These are phyloP conservation scores for Diglossa brunneiventris DNA, from an alignment of 2,113 vertebrate species.

Conservation along the genomic window DNA sequence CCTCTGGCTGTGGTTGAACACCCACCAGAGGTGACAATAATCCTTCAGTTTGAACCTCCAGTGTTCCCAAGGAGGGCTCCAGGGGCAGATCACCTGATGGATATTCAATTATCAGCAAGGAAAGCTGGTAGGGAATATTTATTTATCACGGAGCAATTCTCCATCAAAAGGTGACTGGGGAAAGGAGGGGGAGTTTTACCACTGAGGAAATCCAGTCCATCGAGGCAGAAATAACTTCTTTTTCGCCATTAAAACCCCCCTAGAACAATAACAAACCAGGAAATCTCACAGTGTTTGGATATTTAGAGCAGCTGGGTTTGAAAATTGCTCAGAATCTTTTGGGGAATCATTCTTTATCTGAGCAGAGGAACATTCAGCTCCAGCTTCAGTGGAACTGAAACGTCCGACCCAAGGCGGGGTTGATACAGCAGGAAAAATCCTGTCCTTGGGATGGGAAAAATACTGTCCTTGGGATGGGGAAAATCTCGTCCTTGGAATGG, in stretches of 20 bases:
- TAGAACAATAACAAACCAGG: not conserved
- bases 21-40: not conserved
- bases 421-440: not conserved
- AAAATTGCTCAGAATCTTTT: not conserved
- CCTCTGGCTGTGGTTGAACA: not conserved
- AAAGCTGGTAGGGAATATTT: not conserved
- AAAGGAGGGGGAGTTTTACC: not conserved
- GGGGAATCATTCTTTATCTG: not conserved
- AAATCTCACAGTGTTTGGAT: not conserved
- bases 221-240: not conserved
- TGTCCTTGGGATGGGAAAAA: not conserved
- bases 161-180: not conserved
- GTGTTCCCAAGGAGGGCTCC: not conserved
- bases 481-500: not conserved
- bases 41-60: not conserved
- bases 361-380: not conserved
- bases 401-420: not conserved
- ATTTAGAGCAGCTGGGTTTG: not conserved
- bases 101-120: slow-evolving; percentile 6
- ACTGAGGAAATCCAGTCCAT: not conserved
- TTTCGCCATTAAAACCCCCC: not conserved
- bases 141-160: not conserved
- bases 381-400: not conserved
- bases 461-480: not conserved
- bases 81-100: not conserved